Conservation (phyloP, 2,888 invertebrate genomes). For the Pasiphila rectangulata region DNA sequence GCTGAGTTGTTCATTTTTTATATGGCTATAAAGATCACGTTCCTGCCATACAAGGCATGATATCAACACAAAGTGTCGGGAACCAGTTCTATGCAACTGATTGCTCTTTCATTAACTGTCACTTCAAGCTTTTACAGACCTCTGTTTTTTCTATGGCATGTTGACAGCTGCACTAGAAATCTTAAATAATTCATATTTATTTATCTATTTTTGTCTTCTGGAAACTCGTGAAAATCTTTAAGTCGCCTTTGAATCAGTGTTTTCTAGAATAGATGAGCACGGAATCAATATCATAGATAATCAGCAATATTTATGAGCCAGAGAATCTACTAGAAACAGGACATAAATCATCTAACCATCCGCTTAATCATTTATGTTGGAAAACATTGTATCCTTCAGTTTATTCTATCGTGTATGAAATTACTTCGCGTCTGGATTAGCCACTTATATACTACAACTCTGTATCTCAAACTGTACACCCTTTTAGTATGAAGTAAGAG, state of each 20-base stretch:
- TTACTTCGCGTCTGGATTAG: not conserved
- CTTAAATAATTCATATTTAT: no score
- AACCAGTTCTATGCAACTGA: slow-evolving; percentile 23
- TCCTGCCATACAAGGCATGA: slow-evolving; percentile 16
- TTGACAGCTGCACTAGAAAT: slow-evolving; percentile 11
- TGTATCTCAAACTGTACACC: no score
- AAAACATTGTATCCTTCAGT: not conserved
- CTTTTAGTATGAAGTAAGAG: no score
- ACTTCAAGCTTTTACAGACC: slow-evolving; percentile 21
- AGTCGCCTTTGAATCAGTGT: no score
- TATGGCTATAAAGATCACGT: slow-evolving; percentile 17
- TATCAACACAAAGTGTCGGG: slow-evolving; percentile 17
- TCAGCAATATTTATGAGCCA: slow-evolving; percentile 1
- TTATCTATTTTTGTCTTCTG: no score
- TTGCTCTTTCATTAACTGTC: slow-evolving; percentile 26
- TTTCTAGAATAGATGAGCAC: no score
- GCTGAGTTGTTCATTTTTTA: slow-evolving; percentile 7
- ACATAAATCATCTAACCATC: no score
- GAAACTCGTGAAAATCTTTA: no score
- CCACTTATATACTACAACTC: not conserved
- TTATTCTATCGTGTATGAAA: not conserved
- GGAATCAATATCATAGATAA: not conserved
- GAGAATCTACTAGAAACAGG: not conserved
- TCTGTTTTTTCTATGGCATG: slow-evolving; percentile 6
- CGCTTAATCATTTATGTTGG: no score